Evolutionary conservation across 2,797 vertebrate genomes (phyloP).

Genomic region (Sebastes cheni): DNA sequence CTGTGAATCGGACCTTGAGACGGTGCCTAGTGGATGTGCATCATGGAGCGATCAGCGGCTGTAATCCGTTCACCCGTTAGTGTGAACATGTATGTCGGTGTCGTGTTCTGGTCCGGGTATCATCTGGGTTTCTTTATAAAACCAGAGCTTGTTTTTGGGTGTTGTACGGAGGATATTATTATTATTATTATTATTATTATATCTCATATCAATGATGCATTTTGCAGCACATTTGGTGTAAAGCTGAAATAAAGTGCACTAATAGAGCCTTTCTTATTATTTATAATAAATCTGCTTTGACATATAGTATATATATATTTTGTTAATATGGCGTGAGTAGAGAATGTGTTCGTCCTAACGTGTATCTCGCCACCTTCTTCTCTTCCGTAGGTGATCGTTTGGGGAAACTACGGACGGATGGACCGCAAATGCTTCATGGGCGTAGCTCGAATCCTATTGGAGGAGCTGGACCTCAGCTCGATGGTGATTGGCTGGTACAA

Average conservation of each 20-base stretch:
- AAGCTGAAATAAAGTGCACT: not conserved
- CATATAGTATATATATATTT: not conserved
- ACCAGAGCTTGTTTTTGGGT: not conserved
- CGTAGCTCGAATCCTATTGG: slow-evolving; percentile 95
- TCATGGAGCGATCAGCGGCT: too few relatives aligned
- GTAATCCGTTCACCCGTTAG: too few relatives aligned
- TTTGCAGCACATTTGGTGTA: not conserved
- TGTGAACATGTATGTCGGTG: not conserved
- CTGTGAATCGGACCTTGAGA: too few relatives aligned
- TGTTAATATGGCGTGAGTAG: not conserved
- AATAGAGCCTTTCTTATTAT: not conserved
- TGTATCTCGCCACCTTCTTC: not conserved
- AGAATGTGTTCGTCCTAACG: not conserved
- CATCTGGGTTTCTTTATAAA: not conserved
- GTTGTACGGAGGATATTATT: not conserved
- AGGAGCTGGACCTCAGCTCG: slow-evolving; percentile 96
- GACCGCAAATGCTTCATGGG: slow-evolving; percentile 99
- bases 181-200: too few relatives aligned
- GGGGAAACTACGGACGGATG: slow-evolving; percentile 99
- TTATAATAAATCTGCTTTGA: not conserved
- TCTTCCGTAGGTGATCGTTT: slow-evolving; percentile 91
- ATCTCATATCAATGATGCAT: not conserved
- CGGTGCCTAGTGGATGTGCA: too few relatives aligned
- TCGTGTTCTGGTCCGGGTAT: not conserved
- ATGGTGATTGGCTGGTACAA: slow-evolving; percentile 99